Base-by-base conservation (phyloP, 2,797 vertebrate genomes). In the Eulemur rubriventer region DNA sequence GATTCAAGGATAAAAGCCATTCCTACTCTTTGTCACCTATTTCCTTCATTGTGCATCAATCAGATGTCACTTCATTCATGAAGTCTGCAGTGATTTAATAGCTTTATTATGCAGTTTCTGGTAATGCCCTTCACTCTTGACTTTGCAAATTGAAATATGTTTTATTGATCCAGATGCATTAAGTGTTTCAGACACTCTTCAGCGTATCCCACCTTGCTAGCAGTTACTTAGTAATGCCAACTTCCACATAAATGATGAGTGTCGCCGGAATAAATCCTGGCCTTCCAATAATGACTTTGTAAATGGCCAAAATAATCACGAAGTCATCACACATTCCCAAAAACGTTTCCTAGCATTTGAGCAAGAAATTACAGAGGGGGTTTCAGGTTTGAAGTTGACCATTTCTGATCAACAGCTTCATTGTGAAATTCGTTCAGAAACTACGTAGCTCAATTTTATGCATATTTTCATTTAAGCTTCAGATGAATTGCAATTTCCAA, bases 11-110 rank as follows among this genome's bases (percentile, higher is more conserved):
- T 95, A 90, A 59, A 96, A 91, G 72, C 57, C 81, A 83, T 48
- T 97, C 43, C 92, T 89, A 75, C 10, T 80, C 38, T 20, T 89
- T 95, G 61, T 38, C 65, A 69, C 26, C 12, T 94, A 61, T 79
- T 75, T 65, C 24, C 69, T 75, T 76, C 55, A 46, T 52, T 63
- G 0, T 16, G 41, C 91, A 46, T 93, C 70, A 79, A 41, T 93
- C 75, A 79, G 79, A 91, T 96, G 89, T 90, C 94, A 92, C 83
- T 84, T 81, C 24, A 70, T 97, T 97, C 97, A 80, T 80, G 65
- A 91, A 78, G 16, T 80, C 96, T 55, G 85, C 22, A 28, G 22
- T 93, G 89, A 76, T 46, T 55, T 18, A 43, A 43, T 48, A 65
- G 16, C 69, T 79, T 82, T 52, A 30, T 69, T 91, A 69, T 1